Conservation (phyloP, 1,140 invertebrate species). For the Fopius arisanus region DNA sequence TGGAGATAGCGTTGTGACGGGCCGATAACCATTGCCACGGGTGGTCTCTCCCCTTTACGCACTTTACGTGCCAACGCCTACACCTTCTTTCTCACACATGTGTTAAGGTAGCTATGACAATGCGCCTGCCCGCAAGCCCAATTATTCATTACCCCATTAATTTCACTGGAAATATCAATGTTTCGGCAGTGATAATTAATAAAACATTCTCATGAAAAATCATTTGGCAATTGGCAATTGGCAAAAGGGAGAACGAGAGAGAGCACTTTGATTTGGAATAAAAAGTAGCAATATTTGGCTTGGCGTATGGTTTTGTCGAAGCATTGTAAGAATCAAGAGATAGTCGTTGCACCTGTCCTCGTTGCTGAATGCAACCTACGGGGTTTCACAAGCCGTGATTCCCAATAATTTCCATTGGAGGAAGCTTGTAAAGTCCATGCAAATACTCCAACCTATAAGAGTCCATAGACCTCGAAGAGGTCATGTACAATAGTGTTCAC, state of each 20-base stretch:
- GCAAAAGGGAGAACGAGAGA: too few species aligned
- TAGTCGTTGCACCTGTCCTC: not conserved
- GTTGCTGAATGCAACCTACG: not conserved
- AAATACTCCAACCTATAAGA: not conserved
- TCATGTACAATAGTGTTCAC: conserved; percentile 26
- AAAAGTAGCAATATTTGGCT: too few species aligned
- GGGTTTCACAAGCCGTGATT: not conserved
- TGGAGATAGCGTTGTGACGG: conserved; percentile 26
- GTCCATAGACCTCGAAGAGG: conserved; percentile 33
- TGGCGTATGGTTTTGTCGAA: too few species aligned
- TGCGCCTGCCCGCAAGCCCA: not conserved
- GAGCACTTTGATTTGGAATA: too few species aligned
- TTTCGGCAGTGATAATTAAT: too few species aligned
- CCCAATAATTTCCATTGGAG: not conserved
- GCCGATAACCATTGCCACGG: conserved; percentile 36
- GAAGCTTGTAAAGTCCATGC: conserved; percentile 15
- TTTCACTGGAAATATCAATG: not conserved
- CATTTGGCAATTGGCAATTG: too few species aligned
- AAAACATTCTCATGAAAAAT: too few species aligned
- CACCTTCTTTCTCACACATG: conserved; percentile 33
- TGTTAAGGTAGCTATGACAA: conserved; percentile 9
- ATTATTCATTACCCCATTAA: not conserved
- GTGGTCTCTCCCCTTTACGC: conserved; percentile 41
- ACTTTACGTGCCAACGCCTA: conserved; percentile 42
- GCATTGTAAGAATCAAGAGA: not conserved